Evolutionary conservation across 2,888 invertebrate species (phyloP), one percentile per base, ranked within the genome.

Genomic region (Hypena proboscidalis): DNA sequence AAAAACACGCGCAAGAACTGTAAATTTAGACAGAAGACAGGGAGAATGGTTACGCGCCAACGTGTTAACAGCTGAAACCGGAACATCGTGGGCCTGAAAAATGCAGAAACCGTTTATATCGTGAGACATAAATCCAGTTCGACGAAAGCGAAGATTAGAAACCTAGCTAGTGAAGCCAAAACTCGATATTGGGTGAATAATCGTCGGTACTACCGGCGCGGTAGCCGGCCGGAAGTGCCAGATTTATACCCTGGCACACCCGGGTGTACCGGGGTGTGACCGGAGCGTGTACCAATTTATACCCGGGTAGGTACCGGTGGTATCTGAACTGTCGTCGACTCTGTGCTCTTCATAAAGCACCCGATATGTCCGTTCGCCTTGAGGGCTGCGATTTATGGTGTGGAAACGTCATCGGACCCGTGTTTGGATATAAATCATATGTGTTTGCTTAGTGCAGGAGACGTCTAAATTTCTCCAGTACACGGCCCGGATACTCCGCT

Each of bases 131-230:
- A 86, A 87, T 86, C 69, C 67, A 68, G 64, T 71, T 65, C 80
- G 81, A 77, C 80, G 83, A 83, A 83, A 84, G 80, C 83, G 77
- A 89, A 90, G 90, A 90, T 88, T 88, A 86, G 85, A 72, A 77
- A 64, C 75, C 75, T 78, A 83, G 85, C 83, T 81, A 88, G 85
- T 89, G 84, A 85, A 86, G 88, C 88, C 86, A 88, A 88, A 90
- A 90, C 88, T 89, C 89, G 90, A 90, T 90, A 90, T 89, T 90
- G 87, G 87, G 82, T 90, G 90, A 90, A 89, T 90, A 89, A 90
- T 90, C 83, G 90, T 87, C 80, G 80, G 81, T 84, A 87, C 89
- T 90, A 88, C 90, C 90, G 90, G 90, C 80, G 85, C 82, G 87
- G 85, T 83, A 74, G 80, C 73, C 79, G 77, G 73, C 87, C 90